Base-by-base conservation (phyloP, 2,797 vertebrate species). In the Acanthurus tractus region DNA sequence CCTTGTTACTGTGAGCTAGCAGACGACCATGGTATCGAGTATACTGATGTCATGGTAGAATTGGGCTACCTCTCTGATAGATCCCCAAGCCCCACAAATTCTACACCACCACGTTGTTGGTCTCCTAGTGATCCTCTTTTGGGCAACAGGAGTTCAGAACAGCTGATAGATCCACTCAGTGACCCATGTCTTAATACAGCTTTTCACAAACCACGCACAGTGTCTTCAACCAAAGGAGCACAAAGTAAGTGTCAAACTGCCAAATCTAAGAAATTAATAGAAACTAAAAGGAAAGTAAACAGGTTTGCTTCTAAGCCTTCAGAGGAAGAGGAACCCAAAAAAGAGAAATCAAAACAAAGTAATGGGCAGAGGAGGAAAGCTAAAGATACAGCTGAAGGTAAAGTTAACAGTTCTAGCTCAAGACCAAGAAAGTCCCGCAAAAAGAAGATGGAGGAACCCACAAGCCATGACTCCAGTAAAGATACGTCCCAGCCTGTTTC, bases 31-130 rank as follows among this genome's bases (percentile, higher is more conserved):
- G 95, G 96, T 62, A 90, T 40, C 52, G 96, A 96, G 63, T 99
- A 98, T 81, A 95, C 94, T 61, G 98, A 99, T 74, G 98, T 99
- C 78, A 98, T 99, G 98, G 94, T 96, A 56, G 97, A 98, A 87
- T 92, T 99, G 85, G 98, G 98, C 81, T 99, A 99, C 93, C 96
- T 99, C 79, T 98, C 97, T 56, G 98, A 99, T 88, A 95, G 96
- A 94, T 96, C 96, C 80, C 93, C 95, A 82, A 99, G 97, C 90
- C 97, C 97, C 8, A 56, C 94, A 83, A 95, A 96, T 85, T 96
- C 95, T 25, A 98, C 98, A 44, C 98, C 98, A 15, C 98, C 98
- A 81, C 97, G 98, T 20, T 99, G 98, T 90, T 99, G 98, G 98
- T 99, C 98, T 84, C 98, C 98, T 52, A 98, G 97, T 84, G 97